phyloP scores from a whole-genome alignment of 2,888 invertebrate species.

The Scaptomyza polygonia region DNA sequence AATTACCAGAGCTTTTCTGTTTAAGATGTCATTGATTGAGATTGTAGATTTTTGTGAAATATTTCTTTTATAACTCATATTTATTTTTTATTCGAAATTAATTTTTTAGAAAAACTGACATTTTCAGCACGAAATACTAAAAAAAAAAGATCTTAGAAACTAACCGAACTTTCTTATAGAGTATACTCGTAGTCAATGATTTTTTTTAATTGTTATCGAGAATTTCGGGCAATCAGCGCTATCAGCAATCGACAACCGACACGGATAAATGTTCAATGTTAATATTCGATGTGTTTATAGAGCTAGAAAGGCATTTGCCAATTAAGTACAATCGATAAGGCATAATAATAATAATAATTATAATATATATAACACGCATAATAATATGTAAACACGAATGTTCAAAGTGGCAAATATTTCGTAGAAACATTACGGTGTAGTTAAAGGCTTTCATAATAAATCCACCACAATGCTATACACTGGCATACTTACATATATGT shows the following conservation, averaged over 20 bases:
- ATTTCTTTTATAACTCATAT: no score
- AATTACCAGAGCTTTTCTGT: not conserved
- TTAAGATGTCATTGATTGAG: no score
- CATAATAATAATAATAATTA: conserved; percentile 16
- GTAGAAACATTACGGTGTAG: conserved; percentile 47
- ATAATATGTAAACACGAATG: conserved; percentile 64
- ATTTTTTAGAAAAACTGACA: no score
- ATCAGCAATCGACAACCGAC: conserved; percentile 15
- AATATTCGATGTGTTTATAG: not conserved
- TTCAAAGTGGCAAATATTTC: conserved; percentile 63
- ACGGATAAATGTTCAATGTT: conserved; percentile 15
- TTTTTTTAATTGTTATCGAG: no score
- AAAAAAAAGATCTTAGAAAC: no score
- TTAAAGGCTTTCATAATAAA: conserved; percentile 66
- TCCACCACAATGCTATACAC: conserved; percentile 37
- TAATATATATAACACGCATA: conserved; percentile 44
- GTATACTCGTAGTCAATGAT: not conserved
- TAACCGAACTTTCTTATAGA: not conserved
- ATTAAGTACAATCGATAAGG: conserved; percentile 1
- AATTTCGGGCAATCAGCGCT: conserved; percentile 8
- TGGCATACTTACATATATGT: not conserved
- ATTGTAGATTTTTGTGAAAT: no score
- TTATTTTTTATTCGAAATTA: no score
- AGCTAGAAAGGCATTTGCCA: conserved; percentile 1
- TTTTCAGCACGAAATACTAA: no score